Conservation (phyloP, 2,888 invertebrate species). For the Fragum fragum region DNA sequence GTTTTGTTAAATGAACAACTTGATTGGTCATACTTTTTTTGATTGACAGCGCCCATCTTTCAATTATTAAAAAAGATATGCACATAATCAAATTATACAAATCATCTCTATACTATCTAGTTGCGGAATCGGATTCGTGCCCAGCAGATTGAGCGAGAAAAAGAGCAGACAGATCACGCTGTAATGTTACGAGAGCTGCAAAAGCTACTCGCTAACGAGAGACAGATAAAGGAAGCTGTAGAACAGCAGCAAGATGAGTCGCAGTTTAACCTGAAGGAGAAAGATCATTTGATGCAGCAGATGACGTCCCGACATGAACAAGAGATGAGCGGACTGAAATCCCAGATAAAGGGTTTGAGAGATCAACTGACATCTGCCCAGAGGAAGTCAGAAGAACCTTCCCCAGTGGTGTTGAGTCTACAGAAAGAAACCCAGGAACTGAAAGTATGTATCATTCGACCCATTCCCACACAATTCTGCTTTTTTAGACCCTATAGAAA, state of each 20-base stretch:
- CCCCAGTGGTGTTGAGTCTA: slow-evolving; percentile 90
- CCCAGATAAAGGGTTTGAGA: slow-evolving; percentile 90
- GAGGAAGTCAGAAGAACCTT: slow-evolving; percentile 89
- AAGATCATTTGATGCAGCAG: slow-evolving; percentile 70
- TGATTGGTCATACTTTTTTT: too few relatives aligned
- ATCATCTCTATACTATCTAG: too few relatives aligned
- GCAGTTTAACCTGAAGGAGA: slow-evolving; percentile 72
- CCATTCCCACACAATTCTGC: too few relatives aligned
- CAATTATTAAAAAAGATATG: too few relatives aligned
- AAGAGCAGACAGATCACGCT: slow-evolving; percentile 92
- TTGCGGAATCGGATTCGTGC: slow-evolving; percentile 89
- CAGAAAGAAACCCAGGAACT: slow-evolving; percentile 92
- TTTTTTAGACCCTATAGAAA: too few relatives aligned
- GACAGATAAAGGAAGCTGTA: slow-evolving; percentile 91
- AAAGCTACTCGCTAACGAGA: slow-evolving; percentile 91
- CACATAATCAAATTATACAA: too few relatives aligned
- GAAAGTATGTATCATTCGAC: slow-evolving; percentile 88
- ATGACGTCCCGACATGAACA: slow-evolving; percentile 78
- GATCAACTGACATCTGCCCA: slow-evolving; percentile 91
- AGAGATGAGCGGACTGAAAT: slow-evolving; percentile 88
- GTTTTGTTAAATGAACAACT: too few relatives aligned
- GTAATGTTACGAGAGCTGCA: slow-evolving; percentile 94
- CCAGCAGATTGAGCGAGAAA: slow-evolving; percentile 94
- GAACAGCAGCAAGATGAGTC: slow-evolving; percentile 88
- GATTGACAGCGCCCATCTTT: too few relatives aligned